A percentile compares a stretch with the other conserved stretches of the same genome.
Evolutionary conservation across 2,113 vertebrate genomes (phyloP).

Genomic region (Delphinapterus leucas): DNA sequence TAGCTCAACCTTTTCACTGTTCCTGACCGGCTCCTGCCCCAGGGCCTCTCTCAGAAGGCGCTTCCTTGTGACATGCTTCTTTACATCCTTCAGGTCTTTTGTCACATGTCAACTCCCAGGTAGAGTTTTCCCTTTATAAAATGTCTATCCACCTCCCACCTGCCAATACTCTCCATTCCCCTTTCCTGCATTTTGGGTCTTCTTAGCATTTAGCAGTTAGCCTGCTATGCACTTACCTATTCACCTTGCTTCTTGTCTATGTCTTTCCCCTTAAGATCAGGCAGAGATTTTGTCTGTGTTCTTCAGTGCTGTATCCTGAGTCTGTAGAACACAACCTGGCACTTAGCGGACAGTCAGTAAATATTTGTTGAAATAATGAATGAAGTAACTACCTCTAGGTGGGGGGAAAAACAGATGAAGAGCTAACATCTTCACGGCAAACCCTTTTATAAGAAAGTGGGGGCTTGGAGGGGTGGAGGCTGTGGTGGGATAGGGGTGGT

Average conservation of each 20-base stretch:
- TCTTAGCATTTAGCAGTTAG: not conserved
- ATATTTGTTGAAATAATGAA: not conserved
- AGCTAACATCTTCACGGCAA: not conserved
- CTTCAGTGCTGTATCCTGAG: not conserved
- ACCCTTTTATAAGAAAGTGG: not conserved
- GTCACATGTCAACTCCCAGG: not conserved
- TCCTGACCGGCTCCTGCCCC: not conserved
- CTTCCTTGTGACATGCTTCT: not conserved
- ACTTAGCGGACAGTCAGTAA: not conserved
- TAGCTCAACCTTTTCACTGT: not conserved
- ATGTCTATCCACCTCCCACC: not conserved
- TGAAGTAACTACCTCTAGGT: not conserved
- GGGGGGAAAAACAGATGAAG: not conserved
- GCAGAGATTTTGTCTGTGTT: not conserved
- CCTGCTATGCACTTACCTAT: not conserved
- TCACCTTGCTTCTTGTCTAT: not conserved
- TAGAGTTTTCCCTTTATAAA: not conserved
- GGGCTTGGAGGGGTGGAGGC: not conserved
- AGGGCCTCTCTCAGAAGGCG: not conserved
- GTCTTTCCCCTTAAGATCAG: not conserved
- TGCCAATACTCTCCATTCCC: not conserved
- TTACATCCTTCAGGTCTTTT: not conserved
- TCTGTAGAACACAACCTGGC: not conserved
- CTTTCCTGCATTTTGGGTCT: not conserved
- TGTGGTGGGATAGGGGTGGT: accelerated